A percentile compares a stretch with the other conserved stretches of the same genome.
Evolutionary conservation across 2,797 vertebrate species (phyloP).

Genomic region (Staurois parvus): DNA sequence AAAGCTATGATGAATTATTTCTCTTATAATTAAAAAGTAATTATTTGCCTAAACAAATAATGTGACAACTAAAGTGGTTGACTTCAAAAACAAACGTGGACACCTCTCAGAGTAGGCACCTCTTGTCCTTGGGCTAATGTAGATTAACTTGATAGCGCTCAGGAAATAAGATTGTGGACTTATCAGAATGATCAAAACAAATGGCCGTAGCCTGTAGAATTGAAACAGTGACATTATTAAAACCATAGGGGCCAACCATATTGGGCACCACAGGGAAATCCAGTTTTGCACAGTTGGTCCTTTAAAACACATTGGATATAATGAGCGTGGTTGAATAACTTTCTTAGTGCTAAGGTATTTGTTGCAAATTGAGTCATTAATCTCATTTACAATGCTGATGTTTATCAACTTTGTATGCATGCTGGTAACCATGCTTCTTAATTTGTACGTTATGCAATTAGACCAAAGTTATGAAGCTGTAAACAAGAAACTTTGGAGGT

Average conservation of each 20-base stretch:
- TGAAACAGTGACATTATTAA: slow-evolving; percentile 66
- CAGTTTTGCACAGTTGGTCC: slow-evolving; percentile 66
- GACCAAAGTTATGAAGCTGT: slow-evolving; percentile 16
- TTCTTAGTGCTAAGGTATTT: slow-evolving; percentile 69
- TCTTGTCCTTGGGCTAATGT: slow-evolving; percentile 58
- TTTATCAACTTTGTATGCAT: slow-evolving; percentile 37
- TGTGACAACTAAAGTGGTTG: slow-evolving; percentile 63
- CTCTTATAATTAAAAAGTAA: slow-evolving; percentile 74
- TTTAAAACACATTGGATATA: slow-evolving; percentile 68
- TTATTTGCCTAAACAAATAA: slow-evolving; percentile 70
- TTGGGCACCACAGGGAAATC: slow-evolving; percentile 56
- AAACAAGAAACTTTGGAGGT: slow-evolving; percentile 2
- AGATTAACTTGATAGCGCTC: slow-evolving; percentile 60
- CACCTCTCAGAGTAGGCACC: slow-evolving; percentile 51
- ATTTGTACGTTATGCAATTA: slow-evolving; percentile 34
- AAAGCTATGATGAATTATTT: slow-evolving; percentile 66
- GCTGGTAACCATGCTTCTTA: slow-evolving; percentile 20
- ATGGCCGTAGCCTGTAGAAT: slow-evolving; percentile 60
- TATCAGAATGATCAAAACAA: slow-evolving; percentile 65
- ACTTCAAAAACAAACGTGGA: slow-evolving; percentile 57
- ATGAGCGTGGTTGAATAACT: slow-evolving; percentile 71
- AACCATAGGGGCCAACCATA: slow-evolving; percentile 65
- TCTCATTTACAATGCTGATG: slow-evolving; percentile 69
- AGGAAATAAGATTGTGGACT: slow-evolving; percentile 58
- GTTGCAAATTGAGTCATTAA: slow-evolving; percentile 72